Evolutionary conservation across 2,888 invertebrate genomes (phyloP).

Genomic region (Augiades crinisus): DNA sequence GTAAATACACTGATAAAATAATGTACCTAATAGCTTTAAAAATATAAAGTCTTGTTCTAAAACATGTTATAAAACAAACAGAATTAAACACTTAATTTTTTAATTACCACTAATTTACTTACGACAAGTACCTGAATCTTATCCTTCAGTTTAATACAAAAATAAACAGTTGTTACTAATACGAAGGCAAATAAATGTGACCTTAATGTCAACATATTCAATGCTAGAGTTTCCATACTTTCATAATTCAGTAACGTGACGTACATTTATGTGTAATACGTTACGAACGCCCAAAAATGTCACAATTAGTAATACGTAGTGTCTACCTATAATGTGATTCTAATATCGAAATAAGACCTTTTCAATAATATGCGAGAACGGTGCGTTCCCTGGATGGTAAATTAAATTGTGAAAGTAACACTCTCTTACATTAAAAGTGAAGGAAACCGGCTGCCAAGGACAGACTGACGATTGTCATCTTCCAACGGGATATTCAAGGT

Average conservation of each 20-base stretch:
- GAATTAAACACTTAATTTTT: neutral
- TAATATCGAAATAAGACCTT: no score
- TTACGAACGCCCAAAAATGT: neutral
- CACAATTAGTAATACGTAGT: neutral
- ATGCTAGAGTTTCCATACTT: neutral
- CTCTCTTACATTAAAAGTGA: neutral
- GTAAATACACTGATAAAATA: no score
- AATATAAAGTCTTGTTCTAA: no score
- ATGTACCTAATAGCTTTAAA: no score
- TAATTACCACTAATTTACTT: neutral
- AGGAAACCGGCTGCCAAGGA: conserved; percentile 15
- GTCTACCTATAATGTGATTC: no score
- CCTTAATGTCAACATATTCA: neutral
- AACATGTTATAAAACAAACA: no score
- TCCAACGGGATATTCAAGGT: conserved; percentile 5
- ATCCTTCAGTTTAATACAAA: conserved; percentile 3
- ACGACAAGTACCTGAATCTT: neutral
- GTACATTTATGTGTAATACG: neutral
- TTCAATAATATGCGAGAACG: no score
- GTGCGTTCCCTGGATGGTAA: no score
- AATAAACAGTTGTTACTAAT: neutral
- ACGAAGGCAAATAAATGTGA: conserved; percentile 3
- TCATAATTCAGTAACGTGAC: neutral
- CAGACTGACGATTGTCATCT: neutral
- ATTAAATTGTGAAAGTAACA: neutral